Base-by-base conservation (phyloP, 2,113 vertebrate species). In the Nycticorax nycticorax region DNA sequence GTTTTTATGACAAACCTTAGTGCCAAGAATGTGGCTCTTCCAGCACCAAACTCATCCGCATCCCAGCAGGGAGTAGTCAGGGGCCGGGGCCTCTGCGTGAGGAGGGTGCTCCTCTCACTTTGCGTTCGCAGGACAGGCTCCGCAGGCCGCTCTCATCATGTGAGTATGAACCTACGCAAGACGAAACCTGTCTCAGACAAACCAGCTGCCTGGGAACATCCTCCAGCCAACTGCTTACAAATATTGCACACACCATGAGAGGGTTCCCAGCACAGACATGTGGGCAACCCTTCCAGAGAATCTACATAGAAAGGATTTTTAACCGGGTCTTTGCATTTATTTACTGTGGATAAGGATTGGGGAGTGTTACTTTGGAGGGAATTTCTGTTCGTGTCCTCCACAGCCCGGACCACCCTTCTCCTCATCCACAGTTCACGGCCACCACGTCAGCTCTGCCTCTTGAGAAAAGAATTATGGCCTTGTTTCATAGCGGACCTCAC, bases 41-140 rank as follows among this genome's bases (percentile, higher is more conserved):
- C 23, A 43, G 17, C 39, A 41, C 59, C 1, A 68, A 74, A 26
- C 60, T 43, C 52, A 21, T 21, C 48, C 7, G 6, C 41, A 56
- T 30, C 71, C 35, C n/a, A n/a, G 18, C 30, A 39, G 30, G 30
- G 18, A 48, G 22, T 0, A 1, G 1, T 22, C 56, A 45, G 5
- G 3, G 81, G 9, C 19, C 0, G 8, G 13, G 22, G 10, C 24
- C 41, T 84, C 52, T 33, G 45, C 0, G 1, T 9, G 45, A 71
- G 39, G 17, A 45, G 12, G 22, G 47, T 3, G 8, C 30, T 89
- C 23, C 60, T 71, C 76, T 39, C 32, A 24, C 18, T 27, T 22
- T 67, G 66, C 3, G 4, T 56, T 23, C 43, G 20, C n/a, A 10
- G 77, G 62, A 37, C 1, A 5, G 62, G 60, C 26, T 69, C 47